Conservation (phyloP, 2,888 invertebrate species). For the Pristionchus japonicus region DNA sequence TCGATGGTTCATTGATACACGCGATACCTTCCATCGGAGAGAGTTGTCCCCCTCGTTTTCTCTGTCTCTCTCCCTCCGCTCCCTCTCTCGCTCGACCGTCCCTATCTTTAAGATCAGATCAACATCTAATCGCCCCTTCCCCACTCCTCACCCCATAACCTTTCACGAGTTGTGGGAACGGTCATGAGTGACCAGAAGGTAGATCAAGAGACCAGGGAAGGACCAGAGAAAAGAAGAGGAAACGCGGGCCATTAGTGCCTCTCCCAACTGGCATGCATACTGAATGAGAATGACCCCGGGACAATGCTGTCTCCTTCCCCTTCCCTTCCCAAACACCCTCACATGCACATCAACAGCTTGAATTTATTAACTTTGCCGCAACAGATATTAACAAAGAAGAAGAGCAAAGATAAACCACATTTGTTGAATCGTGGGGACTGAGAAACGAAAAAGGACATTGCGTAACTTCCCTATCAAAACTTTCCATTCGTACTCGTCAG, state of each 20-base stretch:
- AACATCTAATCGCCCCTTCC: background rate
- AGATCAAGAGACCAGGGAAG: background rate
- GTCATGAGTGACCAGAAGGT: background rate
- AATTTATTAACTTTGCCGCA: background rate
- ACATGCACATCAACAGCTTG: background rate
- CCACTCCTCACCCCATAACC: background rate
- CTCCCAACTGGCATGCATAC: background rate
- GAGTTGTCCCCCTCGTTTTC: background rate
- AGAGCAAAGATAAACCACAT: too few species aligned
- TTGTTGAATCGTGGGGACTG: too few species aligned
- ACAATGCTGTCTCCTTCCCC: background rate
- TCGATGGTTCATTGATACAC: constrained; percentile 39
- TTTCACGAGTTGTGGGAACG: background rate
- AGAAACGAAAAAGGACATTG: too few species aligned
- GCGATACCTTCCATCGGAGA: constrained; percentile 13
- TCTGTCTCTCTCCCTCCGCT: background rate
- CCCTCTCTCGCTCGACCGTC: background rate
- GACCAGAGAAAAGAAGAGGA: background rate
- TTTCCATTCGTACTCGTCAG: too few species aligned
- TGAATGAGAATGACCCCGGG: background rate
- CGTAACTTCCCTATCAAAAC: too few species aligned
- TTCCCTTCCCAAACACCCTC: background rate
- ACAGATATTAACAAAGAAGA: too few species aligned
- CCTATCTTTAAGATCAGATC: constrained; percentile 28
- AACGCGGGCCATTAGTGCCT: background rate